Conservation (phyloP, 2,888 invertebrate species). For the Caenorhabditis macrosperma region DNA sequence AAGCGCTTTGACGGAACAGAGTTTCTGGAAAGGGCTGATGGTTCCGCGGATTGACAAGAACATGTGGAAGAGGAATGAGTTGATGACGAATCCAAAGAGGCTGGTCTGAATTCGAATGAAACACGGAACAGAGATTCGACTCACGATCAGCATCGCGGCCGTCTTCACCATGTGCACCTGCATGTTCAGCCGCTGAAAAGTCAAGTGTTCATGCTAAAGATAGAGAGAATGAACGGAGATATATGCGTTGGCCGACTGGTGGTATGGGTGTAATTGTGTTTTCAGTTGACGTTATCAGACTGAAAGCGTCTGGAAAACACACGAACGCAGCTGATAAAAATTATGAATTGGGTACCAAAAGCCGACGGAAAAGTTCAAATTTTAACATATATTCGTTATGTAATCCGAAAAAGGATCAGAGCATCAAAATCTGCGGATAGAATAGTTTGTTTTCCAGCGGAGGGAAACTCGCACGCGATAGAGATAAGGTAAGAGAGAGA, state of each 20-base stretch:
- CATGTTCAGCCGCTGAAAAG: neutral
- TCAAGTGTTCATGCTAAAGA: too few species aligned
- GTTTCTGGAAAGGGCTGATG: conserved; percentile 29
- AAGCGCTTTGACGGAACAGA: conserved; percentile 20
- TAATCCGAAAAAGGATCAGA: too few species aligned
- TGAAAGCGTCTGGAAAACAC: too few species aligned
- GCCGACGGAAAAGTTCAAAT: too few species aligned
- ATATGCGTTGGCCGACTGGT: neutral
- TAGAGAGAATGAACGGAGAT: neutral
- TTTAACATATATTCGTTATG: too few species aligned
- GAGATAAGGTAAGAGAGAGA: too few species aligned
- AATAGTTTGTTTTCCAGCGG: too few species aligned
- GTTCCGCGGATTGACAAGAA: neutral
- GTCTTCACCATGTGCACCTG: neutral
- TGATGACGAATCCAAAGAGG: conserved; percentile 24
- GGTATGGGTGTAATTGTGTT: neutral
- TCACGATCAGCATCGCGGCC: neutral
- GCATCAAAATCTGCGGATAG: too few species aligned
- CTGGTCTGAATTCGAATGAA: neutral
- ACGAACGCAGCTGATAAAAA: neutral
- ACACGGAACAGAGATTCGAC: neutral
- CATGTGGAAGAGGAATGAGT: conserved; percentile 15
- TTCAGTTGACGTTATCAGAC: neutral
- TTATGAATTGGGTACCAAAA: too few species aligned
- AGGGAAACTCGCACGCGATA: too few species aligned